Conservation (phyloP, 53 echinoderm and acorn worm species). For the Pentamera pediparva region DNA sequence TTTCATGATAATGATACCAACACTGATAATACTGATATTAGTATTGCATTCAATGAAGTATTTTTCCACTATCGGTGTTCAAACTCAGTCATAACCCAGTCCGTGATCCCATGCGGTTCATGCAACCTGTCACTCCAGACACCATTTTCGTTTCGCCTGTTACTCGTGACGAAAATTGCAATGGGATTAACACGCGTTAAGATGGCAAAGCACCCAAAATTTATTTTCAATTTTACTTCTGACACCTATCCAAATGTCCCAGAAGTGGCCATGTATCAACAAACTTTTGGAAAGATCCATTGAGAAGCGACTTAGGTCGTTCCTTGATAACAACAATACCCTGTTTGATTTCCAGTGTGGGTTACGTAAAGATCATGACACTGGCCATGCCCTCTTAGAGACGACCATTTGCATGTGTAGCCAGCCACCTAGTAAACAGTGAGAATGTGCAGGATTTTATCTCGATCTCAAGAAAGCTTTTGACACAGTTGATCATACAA, state of each 20-base stretch:
- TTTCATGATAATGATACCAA: not conserved
- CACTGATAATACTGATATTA: not conserved
- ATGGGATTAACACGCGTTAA: not conserved
- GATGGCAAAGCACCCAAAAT: not conserved
- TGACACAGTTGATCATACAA: not conserved
- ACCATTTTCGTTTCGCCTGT: not conserved
- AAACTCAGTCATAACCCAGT: not conserved
- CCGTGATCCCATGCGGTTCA: not conserved
- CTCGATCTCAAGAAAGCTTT: too few species aligned
- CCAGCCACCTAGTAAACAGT: not conserved
- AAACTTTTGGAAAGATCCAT: not conserved
- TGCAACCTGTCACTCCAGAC: not conserved
- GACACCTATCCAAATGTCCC: too few species aligned
- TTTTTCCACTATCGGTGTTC: not conserved
- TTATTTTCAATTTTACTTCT: too few species aligned
- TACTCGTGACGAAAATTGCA: not conserved
- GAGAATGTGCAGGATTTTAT: not conserved
- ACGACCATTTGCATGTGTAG: not conserved
- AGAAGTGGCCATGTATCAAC: not conserved
- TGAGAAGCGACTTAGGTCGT: not conserved
- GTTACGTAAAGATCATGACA: not conserved
- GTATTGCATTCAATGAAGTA: too few species aligned
- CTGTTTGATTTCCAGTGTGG: not conserved
- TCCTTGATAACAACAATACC: not conserved
- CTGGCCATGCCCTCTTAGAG: not conserved